Evolutionary conservation across 2,797 vertebrate genomes (phyloP).

Genomic region (Thaleichthys pacificus): DNA sequence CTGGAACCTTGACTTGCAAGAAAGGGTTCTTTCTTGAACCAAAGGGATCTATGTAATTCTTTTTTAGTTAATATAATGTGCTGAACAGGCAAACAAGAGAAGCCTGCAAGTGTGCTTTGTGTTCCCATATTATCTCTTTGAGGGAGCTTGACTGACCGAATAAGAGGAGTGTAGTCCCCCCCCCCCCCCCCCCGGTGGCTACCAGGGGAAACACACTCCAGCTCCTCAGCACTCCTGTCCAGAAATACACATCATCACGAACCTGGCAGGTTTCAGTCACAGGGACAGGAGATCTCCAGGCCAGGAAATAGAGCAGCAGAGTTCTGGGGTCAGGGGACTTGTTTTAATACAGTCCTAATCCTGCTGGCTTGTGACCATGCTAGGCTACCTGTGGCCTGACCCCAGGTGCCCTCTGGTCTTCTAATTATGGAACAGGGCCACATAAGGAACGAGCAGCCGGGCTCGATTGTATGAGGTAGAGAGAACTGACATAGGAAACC

Average conservation of each 20-base stretch:
- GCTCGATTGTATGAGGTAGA: too few relatives aligned
- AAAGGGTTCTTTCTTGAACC: conserved; percentile 1
- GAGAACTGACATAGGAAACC: too few relatives aligned
- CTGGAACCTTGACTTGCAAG: too few relatives aligned
- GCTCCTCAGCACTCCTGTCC: not conserved
- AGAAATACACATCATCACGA: too few relatives aligned
- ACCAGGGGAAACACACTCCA: conserved; percentile 16
- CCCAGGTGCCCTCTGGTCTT: not conserved
- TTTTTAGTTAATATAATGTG: not conserved
- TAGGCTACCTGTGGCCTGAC: conserved; percentile 4
- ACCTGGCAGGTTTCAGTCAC: not conserved
- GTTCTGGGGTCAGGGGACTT: not conserved
- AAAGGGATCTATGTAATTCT: conserved; percentile 15
- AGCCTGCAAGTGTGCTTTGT: not conserved
- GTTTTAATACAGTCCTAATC: conserved; percentile 29
- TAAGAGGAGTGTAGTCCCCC: conserved; percentile 17
- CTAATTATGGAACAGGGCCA: too few relatives aligned
- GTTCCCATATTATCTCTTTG: not conserved
- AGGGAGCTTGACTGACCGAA: not conserved
- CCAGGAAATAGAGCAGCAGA: conserved; percentile 24
- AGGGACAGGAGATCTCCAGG: conserved; percentile 7
- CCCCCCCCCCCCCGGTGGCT: conserved; percentile 46
- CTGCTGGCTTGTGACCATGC: conserved; percentile 6
- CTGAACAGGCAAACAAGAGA: not conserved
- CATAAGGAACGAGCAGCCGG: too few relatives aligned